Conservation (phyloP, 37 sponge, comb jelly and placozoan genomes). For the Halichondria panicea region DNA sequence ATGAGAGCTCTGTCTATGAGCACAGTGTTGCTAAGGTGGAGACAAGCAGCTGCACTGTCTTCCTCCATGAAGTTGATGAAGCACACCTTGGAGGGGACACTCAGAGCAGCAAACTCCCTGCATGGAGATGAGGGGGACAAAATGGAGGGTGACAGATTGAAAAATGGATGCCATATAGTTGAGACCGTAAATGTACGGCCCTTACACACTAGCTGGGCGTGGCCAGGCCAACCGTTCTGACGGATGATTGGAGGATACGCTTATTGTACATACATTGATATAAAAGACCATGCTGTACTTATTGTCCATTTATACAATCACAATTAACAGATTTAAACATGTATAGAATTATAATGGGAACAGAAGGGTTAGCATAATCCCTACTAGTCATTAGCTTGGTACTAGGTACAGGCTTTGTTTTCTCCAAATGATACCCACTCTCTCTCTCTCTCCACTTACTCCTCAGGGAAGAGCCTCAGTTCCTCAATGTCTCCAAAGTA, state of each 20-base stretch:
- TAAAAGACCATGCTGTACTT: too few species aligned
- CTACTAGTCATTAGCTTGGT: too few species aligned
- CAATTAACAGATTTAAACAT: too few species aligned
- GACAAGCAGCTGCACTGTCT: constrained; percentile 50
- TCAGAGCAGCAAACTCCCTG: neutral
- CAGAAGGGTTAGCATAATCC: too few species aligned
- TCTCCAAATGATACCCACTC: too few species aligned
- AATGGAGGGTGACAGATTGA: neutral
- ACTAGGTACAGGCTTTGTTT: too few species aligned
- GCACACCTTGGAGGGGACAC: constrained; percentile 76
- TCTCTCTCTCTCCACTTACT: constrained; percentile 45
- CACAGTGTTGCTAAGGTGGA: constrained; percentile 91
- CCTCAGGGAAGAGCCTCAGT: constrained; percentile 73
- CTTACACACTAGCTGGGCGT: neutral
- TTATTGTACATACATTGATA: too few species aligned
- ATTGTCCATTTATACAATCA: too few species aligned
- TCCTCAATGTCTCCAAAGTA: constrained; percentile 81
- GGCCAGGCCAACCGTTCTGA: too few species aligned
- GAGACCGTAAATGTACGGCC: neutral
- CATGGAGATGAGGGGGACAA: neutral
- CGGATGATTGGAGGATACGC: too few species aligned
- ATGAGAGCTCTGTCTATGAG: constrained; percentile 90
- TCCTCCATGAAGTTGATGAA: constrained; percentile 73
- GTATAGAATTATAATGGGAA: too few species aligned
- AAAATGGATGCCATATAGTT: neutral